Base-by-base conservation (phyloP, 2,888 invertebrate species). In the Aleiodes leptofemur region DNA sequence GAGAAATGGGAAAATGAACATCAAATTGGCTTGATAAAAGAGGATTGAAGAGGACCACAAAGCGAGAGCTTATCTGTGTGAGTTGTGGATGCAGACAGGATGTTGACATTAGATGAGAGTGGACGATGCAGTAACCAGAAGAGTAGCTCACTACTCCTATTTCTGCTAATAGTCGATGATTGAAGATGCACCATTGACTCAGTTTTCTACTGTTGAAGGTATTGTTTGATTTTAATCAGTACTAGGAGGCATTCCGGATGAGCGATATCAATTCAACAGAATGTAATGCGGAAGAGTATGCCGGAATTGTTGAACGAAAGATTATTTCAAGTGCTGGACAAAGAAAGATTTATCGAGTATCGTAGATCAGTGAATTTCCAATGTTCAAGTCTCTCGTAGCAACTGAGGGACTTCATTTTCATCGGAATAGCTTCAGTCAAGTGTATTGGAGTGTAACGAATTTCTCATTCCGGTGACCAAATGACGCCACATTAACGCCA, bases 391-490 rank as follows among this genome's bases (percentile, higher is more conserved):
- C 51, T 34, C 34, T 34, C 2, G 34, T 34, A 34, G 34, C 34
- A 11, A 43, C 43, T 43, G 7, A 9, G 11, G 43, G 43, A 43
- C 11, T 43, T 11, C 43, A 43, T 43, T 43, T 8, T 43, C 43
- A 43, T 43, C 43, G 11, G 9, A 43, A 43, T 43, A 43, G 43
- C 43, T 11, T 14, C 14, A 51, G 9, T n/a, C 5, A 51, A 51
- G 51, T 51, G 14, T 14, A 51, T 38, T 59, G n/a, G 29, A 38
- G 14, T 38, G 29, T 57, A 31, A 34, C 59, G n/a, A 14, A 64
- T 64, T 64, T 43, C 48, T 48, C 64, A 48, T 64, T 64, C 16
- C 48, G 64, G 64, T 64, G 43, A 64, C n/a, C 59, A 59, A 59
- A 14, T 14, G 51, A 14, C 14, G 51, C 31, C n/a, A 59, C 59